A percentile compares a stretch with the other conserved stretches of the same genome.
Conservation (phyloP, 2,797 vertebrate species). For the Melanotaenia parkinsoni region DNA sequence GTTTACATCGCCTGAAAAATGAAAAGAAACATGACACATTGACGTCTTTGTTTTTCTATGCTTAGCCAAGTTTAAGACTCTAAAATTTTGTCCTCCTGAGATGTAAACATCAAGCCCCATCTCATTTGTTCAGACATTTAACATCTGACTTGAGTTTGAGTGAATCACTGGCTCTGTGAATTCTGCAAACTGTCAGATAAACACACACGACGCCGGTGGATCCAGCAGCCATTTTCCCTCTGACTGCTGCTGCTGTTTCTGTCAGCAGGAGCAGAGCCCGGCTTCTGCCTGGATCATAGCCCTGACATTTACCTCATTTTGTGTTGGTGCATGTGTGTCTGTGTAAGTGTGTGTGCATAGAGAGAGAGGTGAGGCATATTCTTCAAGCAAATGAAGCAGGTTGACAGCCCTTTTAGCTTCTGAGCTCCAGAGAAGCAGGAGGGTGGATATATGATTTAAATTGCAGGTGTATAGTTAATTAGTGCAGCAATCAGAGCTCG, state of each 20-base stretch:
- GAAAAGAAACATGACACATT: constrained; percentile 22
- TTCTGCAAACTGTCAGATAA: constrained; percentile 55
- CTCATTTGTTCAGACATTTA: constrained; percentile 30
- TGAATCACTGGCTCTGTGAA: too few relatives aligned
- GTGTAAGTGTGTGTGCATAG: constrained; percentile 11
- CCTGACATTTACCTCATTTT: constrained; percentile 54
- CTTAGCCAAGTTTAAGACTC: constrained; percentile 35
- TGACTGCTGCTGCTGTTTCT: constrained; percentile 32
- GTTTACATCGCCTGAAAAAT: constrained; percentile 20
- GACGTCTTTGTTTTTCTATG: constrained; percentile 19
- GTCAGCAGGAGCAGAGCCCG: constrained; percentile 34
- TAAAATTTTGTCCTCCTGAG: constrained; percentile 22
- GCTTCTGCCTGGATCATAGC: constrained; percentile 36
- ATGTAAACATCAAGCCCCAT: constrained; percentile 36
- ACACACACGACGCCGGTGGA: constrained; percentile 48
- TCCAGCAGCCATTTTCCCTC: constrained; percentile 14
- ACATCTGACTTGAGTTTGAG: constrained; percentile 11
- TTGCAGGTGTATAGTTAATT: constrained; percentile 61
- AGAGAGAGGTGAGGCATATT: constrained; percentile 23
- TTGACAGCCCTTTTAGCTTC: constrained; percentile 57
- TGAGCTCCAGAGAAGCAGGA: constrained; percentile 41
- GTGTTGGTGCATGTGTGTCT: constrained; percentile 8
- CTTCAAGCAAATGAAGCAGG: constrained; percentile 54
- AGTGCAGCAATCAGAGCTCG: constrained; percentile 60
- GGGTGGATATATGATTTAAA: constrained; percentile 57